These are phyloP conservation scores for Pharmacophagus antenor DNA, from an alignment of 2,888 invertebrate species.

Conservation along the genomic window DNA sequence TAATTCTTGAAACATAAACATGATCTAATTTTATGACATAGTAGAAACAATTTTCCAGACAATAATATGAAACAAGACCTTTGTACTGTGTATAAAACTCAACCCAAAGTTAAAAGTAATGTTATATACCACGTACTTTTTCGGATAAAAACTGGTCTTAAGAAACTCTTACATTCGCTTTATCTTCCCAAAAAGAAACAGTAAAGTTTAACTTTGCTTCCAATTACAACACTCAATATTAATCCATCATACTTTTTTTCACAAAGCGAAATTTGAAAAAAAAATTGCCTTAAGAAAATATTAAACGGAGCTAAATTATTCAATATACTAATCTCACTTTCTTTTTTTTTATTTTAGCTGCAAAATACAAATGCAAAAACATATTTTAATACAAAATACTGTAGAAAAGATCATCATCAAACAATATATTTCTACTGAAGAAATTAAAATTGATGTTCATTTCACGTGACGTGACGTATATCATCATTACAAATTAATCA, in stretches of 20 bases:
- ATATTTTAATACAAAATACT: too few species aligned
- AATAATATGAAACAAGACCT: slow-evolving; percentile 58
- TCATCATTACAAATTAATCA: too few species aligned
- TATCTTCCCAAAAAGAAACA: slow-evolving; percentile 64
- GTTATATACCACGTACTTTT: slow-evolving; percentile 60
- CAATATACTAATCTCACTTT: not conserved
- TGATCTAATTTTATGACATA: too few species aligned
- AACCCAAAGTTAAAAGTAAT: slow-evolving; percentile 51
- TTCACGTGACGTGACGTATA: too few species aligned
- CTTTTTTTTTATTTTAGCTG: not conserved
- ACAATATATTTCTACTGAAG: too few species aligned
- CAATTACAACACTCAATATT: slow-evolving; percentile 74
- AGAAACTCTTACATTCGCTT: slow-evolving; percentile 65
- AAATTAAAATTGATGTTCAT: too few species aligned
- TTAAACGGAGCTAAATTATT: not conserved
- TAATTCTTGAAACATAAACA: too few species aligned
- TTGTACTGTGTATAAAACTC: slow-evolving; percentile 57
- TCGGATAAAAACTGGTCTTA: slow-evolving; percentile 63
- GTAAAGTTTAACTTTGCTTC: slow-evolving; percentile 69
- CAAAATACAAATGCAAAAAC: too few species aligned
- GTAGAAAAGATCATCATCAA: too few species aligned
- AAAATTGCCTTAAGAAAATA: not conserved
- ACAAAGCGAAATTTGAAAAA: not conserved
- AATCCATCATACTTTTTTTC: slow-evolving; percentile 47
- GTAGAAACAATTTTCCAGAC: too few species aligned